Evolutionary conservation across 1,140 invertebrate genomes (phyloP).

Genomic region (Heterodera carotae): DNA sequence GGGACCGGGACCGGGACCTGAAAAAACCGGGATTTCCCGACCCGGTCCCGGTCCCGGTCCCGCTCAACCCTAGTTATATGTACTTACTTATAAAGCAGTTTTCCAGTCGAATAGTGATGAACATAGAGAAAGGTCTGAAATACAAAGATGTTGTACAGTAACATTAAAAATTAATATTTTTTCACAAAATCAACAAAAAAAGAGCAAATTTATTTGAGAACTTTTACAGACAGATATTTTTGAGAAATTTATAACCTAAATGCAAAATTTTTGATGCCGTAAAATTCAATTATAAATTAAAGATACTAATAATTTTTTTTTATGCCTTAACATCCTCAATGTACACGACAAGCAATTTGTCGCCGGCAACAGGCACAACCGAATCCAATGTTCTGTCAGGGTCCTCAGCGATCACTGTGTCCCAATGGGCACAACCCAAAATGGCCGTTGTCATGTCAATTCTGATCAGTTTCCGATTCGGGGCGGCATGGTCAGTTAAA

Average conservation of each 20-base stretch:
- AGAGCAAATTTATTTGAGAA: no score
- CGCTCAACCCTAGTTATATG: no score
- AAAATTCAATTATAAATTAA: no score
- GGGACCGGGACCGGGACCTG: no score
- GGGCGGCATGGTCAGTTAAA: conserved; percentile 88
- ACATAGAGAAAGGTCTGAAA: conserved; percentile 80
- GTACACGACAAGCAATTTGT: conserved; percentile 87
- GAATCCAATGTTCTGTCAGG: conserved; percentile 84
- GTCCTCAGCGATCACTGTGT: conserved; percentile 81
- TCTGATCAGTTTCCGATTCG: conserved; percentile 83
- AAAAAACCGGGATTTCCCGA: no score
- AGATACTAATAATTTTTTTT: not conserved
- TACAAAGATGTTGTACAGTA: not conserved
- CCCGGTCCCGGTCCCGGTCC: no score
- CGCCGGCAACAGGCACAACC: conserved; percentile 78
- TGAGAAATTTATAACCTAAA: no score
- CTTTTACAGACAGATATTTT: no score
- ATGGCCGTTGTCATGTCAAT: conserved; percentile 82
- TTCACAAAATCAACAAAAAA: no score
- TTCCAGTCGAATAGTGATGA: conserved; percentile 76
- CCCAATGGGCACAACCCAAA: conserved; percentile 74
- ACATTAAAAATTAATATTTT: not conserved
- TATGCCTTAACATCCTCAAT: conserved; percentile 87
- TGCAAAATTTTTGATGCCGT: no score
- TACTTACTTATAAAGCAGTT: conserved; percentile 66